Evolutionary conservation across 2,888 invertebrate species (phyloP), one percentile per base, ranked within the genome.

Genomic region (Lumbricus terrestris): DNA sequence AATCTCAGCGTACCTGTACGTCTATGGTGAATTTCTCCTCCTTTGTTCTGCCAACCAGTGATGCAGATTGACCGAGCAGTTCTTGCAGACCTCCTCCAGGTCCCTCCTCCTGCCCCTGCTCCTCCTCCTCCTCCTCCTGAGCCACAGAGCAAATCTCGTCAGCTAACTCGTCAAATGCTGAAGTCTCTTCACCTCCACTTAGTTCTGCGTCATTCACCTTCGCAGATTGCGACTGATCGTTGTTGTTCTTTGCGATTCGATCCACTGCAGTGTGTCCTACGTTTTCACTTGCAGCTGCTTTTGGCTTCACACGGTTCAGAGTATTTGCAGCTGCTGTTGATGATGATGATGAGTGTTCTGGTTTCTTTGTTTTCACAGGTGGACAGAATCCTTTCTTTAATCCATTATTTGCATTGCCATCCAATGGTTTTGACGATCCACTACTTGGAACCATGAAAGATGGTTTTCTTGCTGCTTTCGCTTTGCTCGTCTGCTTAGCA

Each of bases 91-190:
- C 33, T 33, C 34, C 23, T 15, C 2, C 8, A 15, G 82, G 35
- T 83, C 20, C 83, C 83, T 83, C 83, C 16, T 83, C 83, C 83
- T 35, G 5, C n/a, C n/a, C n/a, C n/a, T n/a, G n/a, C n/a, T n/a
- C n/a, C 40, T 6, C 40, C 15, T 40, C 23, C 35, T 11, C 85
- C 85, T 85, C 85, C 18, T 85, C 85, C 85, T 37, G 11, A 40
- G 20, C 34, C 35, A 35, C 85, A 35, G 85, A 85, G 37, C 34
- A 85, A 34, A 35, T 35, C 35, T 85, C 85, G 34, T 34, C 85
- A 85, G 85, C 85, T 5, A 85, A 37, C 34, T 85, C 85, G 35
- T 85, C 85, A 85, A 85, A 85, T 34, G 34, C 85, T 35, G 85
- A 85, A 29, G 34, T 35, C 69, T n/a, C 69, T 69, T 69, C 69